These are phyloP conservation scores for Melanostoma mellinum DNA, from an alignment of 2,888 invertebrate genomes.

Conservation along the genomic window DNA sequence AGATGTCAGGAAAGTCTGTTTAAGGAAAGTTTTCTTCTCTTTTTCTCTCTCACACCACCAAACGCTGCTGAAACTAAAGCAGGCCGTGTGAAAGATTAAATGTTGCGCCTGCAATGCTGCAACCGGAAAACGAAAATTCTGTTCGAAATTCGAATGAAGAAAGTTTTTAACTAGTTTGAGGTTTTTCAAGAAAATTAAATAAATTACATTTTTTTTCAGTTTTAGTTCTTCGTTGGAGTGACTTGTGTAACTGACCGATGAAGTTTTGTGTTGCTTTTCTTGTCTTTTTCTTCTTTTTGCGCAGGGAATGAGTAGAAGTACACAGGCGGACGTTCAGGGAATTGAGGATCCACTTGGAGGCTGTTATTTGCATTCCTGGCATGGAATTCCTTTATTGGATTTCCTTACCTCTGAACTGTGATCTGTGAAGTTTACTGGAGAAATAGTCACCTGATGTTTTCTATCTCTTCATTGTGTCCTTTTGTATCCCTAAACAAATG, in stretches of 20 bases:
- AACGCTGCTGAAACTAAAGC: background rate
- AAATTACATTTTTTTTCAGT: slow-evolving; percentile 13
- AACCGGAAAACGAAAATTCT: background rate
- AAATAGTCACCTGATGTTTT: too few species aligned
- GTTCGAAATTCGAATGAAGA: background rate
- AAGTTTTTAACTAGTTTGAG: slow-evolving; percentile 39
- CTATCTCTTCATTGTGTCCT: too few species aligned
- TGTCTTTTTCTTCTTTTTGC: too few species aligned
- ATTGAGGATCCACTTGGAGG: too few species aligned
- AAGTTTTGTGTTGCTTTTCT: too few species aligned
- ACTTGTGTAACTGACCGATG: background rate
- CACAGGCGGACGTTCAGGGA: too few species aligned
- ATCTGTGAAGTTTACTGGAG: too few species aligned
- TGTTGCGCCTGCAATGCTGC: slow-evolving; percentile 14
- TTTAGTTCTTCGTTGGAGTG: slow-evolving; percentile 1
- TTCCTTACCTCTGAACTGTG: too few species aligned
- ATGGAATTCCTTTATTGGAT: too few species aligned
- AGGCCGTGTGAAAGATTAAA: slow-evolving; percentile 19
- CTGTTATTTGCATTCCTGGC: too few species aligned
- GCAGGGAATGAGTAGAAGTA: too few species aligned
- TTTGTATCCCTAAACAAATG: too few species aligned
- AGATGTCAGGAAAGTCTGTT: background rate
- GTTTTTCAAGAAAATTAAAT: slow-evolving; percentile 29
- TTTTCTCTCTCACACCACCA: background rate
- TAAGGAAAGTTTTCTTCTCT: background rate